Evolutionary conservation across 2,888 invertebrate species (phyloP).

Genomic region (Hyalella azteca): DNA sequence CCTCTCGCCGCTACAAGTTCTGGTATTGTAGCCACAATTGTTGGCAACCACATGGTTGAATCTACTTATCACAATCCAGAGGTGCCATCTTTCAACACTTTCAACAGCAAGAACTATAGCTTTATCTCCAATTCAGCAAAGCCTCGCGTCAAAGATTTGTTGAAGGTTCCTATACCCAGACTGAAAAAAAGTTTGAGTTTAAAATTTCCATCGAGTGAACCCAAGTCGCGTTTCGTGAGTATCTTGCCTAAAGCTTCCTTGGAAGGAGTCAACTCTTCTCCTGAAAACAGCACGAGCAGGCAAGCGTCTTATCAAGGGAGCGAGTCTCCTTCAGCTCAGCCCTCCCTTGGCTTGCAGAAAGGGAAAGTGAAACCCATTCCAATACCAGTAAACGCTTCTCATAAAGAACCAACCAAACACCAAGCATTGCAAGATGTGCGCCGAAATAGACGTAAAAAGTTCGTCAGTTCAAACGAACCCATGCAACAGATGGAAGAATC

Average conservation of each 20-base stretch:
- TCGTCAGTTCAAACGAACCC: too few relatives aligned
- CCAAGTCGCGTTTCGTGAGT: not conserved
- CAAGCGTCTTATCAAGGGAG: not conserved
- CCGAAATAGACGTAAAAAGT: not conserved
- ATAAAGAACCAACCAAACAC: too few relatives aligned
- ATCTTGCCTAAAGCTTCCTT: slow-evolving; percentile 17
- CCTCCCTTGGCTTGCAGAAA: not conserved
- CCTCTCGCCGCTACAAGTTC: slow-evolving; percentile 8
- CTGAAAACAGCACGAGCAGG: not conserved
- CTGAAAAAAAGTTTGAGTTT: not conserved
- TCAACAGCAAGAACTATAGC: not conserved
- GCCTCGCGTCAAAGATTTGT: not conserved
- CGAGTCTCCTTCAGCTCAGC: not conserved
- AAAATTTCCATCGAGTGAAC: not conserved
- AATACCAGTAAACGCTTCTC: too few relatives aligned
- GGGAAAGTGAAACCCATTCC: not conserved
- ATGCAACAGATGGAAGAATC: slow-evolving; percentile 47
- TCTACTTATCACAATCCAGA: not conserved
- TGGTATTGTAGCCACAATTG: slow-evolving; percentile 27
- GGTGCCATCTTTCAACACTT: not conserved
- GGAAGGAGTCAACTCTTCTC: not conserved
- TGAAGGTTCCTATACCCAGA: not conserved
- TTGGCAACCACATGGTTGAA: slow-evolving; percentile 17
- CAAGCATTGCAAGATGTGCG: not conserved
- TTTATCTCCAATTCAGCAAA: too few relatives aligned